phyloP scores from a whole-genome alignment of 2,113 vertebrate genomes.

The Lophotis ruficrista region DNA sequence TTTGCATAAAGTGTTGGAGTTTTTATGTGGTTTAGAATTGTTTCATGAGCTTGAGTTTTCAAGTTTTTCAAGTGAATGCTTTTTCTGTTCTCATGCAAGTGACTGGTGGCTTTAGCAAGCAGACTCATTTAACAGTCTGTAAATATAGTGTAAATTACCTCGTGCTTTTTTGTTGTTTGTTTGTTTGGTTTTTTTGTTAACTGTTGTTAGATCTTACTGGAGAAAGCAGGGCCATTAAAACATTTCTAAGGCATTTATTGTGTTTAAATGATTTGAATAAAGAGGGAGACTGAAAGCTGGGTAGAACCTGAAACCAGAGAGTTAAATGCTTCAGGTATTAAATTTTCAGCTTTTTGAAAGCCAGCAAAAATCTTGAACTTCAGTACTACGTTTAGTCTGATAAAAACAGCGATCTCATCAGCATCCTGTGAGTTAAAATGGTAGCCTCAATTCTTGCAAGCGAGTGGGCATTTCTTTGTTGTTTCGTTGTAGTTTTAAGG shows the following conservation, averaged over 20 bases:
- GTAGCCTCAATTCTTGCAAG: background rate
- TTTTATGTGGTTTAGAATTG: background rate
- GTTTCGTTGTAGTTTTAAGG: background rate
- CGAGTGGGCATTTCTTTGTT: background rate
- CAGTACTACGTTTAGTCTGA: background rate
- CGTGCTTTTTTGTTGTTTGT: background rate
- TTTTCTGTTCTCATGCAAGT: background rate
- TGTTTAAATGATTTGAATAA: background rate
- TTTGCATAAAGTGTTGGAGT: background rate
- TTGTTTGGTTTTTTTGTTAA: background rate
- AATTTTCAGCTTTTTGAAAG: background rate
- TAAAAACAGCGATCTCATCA: background rate
- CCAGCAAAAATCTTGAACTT: background rate
- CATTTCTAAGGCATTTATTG: background rate
- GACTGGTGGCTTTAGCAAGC: background rate
- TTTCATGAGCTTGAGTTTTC: background rate
- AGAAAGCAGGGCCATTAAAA: background rate
- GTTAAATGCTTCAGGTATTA: background rate
- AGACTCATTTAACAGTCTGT: background rate
- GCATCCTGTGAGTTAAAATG: background rate
- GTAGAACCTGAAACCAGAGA: background rate
- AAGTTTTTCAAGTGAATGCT: background rate
- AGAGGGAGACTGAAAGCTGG: background rate
- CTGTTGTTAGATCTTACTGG: background rate
- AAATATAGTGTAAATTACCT: background rate